A percentile compares a stretch with the other conserved stretches of the same genome.
These are phyloP conservation scores for Agrochola litura DNA, from an alignment of 2,888 invertebrate genomes.

Conservation along the genomic window DNA sequence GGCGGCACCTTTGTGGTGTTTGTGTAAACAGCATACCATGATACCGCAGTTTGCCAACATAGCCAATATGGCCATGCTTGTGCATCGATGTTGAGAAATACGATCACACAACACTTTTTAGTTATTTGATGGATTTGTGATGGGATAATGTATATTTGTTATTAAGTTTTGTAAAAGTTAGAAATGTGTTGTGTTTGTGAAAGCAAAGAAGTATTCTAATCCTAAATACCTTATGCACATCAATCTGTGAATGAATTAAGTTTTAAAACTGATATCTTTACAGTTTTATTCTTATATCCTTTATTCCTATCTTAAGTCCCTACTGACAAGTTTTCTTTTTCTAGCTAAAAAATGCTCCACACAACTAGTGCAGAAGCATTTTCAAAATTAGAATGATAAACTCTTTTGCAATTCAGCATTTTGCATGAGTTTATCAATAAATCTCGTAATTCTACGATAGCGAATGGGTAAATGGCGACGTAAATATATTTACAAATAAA, in stretches of 20 bases:
- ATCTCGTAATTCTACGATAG: conserved; percentile 1
- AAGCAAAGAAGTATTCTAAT: not conserved
- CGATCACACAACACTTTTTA: conserved; percentile 61
- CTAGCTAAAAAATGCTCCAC: not conserved
- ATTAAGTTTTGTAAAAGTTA: not conserved
- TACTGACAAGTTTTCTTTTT: not conserved
- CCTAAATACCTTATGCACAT: not conserved
- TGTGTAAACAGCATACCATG: conserved; percentile 69
- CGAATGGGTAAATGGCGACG: conserved; percentile 5
- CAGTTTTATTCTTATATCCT: no score
- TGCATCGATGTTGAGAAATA: conserved; percentile 73
- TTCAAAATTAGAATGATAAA: conserved; percentile 37
- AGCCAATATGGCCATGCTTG: conserved; percentile 70
- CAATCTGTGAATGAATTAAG: not conserved
- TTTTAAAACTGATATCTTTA: not conserved
- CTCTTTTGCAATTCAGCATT: conserved; percentile 13
- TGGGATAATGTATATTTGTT: conserved; percentile 17
- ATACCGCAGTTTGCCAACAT: conserved; percentile 68
- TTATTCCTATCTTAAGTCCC: no score
- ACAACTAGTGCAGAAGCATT: not conserved
- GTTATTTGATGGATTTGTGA: conserved; percentile 69
- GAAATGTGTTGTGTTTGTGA: not conserved
- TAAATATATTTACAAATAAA: conserved; percentile 52
- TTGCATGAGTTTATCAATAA: conserved; percentile 26
- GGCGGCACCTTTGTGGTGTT: conserved; percentile 74